phyloP scores from a whole-genome alignment of 37 sponge, comb jelly and placozoan species.

The Mnemiopsis leidyi region DNA sequence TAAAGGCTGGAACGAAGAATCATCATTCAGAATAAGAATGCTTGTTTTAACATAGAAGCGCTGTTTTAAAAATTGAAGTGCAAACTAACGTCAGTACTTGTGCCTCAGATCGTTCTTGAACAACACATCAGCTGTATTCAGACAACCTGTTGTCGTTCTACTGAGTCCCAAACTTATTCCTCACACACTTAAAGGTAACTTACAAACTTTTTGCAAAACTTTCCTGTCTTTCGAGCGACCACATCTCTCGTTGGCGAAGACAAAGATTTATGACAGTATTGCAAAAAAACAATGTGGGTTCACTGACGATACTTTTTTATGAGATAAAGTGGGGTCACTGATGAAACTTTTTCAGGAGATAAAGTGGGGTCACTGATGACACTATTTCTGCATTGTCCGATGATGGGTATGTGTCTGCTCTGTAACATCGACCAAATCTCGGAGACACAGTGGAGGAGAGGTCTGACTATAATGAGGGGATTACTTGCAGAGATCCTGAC shows the following conservation, averaged over 20 bases:
- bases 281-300: too few relatives aligned
- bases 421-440: background rate
- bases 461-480: background rate
- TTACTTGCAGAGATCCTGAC: constrained; percentile 16
- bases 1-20: too few relatives aligned
- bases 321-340: too few relatives aligned
- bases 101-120: constrained; percentile 15
- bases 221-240: too few relatives aligned
- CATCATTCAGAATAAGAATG: too few relatives aligned
- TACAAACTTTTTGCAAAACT: too few relatives aligned
- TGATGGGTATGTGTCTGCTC: background rate
- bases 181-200: constrained; percentile 10
- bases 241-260: too few relatives aligned
- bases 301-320: too few relatives aligned
- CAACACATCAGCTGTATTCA: background rate
- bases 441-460: background rate
- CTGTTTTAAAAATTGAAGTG: too few relatives aligned
- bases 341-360: too few relatives aligned
- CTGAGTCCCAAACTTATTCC: constrained; percentile 4
- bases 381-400: constrained; percentile 7
- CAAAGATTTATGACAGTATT: too few relatives aligned
- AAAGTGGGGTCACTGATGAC: constrained; percentile 5
- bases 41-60: too few relatives aligned
- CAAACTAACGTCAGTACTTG: background rate
- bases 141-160: constrained; percentile 17